Evolutionary conservation across 2,113 vertebrate species (phyloP), one percentile per base, ranked within the genome.

Genomic region (Zosterops hypoxanthus): DNA sequence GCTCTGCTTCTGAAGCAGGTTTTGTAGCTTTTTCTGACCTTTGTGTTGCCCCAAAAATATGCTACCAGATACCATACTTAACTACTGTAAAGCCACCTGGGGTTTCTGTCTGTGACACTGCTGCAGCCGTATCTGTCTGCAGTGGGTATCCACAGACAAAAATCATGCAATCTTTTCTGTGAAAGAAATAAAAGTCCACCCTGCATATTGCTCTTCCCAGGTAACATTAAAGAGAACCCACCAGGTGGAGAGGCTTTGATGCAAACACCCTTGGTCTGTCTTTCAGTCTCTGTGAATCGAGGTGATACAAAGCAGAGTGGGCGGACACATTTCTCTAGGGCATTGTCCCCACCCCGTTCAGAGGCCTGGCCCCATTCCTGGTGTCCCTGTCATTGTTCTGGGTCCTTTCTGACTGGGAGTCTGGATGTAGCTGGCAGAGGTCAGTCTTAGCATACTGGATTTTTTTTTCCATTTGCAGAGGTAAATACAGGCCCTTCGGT

Each of bases 311-410:
- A 83, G 46, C 44, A 66, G 36, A 46, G 28, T 14, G 22, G 34
- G 39, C 19, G 83, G 44, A 75, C 13, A 9, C 1, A 0, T 82
- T 92, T 82, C 33, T 46, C 20, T 29, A 26, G 31, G 39, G 12
- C 28, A 46, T 25, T 5, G 0, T 20, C 13, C 9, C 21, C 19
- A 39, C 7, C 3, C 13, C 0, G 0, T 6, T 6, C 1, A 0
- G 1, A 89, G 44, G 23, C 0, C 0, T 69, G 44, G 77, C n/a
- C 5, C 26, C 0, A 0, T 50, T 16, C 60, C 41, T 2, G 0
- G 26, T 36, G 15, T 52, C 33, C 21, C 33, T 77, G 25, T 49
- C 4, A 0, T 68, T 60, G 29, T 21, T 76, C 66, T 88, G 63
- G 2, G 25, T 80, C 23, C 28, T 14, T 80, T 23, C 72, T 83